phyloP scores from a whole-genome alignment of 2,113 vertebrate species.

The Hepsetus odoe region DNA sequence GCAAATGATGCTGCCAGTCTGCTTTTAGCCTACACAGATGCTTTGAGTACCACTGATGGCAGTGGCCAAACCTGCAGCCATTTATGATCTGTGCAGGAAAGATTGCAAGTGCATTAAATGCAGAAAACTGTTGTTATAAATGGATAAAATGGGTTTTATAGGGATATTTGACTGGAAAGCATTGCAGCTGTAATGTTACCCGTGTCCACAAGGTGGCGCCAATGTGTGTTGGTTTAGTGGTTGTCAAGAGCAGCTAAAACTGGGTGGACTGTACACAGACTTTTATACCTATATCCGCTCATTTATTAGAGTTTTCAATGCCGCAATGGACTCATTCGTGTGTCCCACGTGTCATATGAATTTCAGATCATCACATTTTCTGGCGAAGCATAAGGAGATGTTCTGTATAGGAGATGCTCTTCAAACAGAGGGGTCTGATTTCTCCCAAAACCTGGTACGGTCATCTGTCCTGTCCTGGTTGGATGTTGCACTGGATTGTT shows the following conservation, averaged over 20 bases:
- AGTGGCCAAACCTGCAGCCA: too few relatives aligned
- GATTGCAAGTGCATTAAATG: too few relatives aligned
- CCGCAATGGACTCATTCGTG: constrained; percentile 48
- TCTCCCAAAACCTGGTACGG: constrained; percentile 51
- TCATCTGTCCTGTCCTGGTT: background rate
- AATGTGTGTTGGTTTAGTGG: background rate
- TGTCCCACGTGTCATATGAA: constrained; percentile 62
- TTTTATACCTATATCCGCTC: background rate
- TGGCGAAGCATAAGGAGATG: constrained; percentile 62
- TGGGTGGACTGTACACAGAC: background rate
- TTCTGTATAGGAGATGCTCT: constrained; percentile 62
- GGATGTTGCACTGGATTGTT: background rate
- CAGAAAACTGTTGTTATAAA: too few relatives aligned
- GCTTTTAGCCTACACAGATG: background rate
- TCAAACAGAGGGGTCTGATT: constrained; percentile 41
- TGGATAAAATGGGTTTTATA: too few relatives aligned
- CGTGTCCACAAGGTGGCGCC: background rate
- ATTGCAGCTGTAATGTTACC: background rate
- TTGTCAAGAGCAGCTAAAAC: constrained; percentile 22
- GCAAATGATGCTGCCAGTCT: background rate
- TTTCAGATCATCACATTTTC: constrained; percentile 60
- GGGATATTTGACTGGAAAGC: background rate
- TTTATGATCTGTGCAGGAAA: too few relatives aligned
- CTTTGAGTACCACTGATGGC: background rate
- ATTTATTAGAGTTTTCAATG: background rate